phyloP scores from a whole-genome alignment of 2,888 invertebrate genomes.

The Apamea anceps region DNA sequence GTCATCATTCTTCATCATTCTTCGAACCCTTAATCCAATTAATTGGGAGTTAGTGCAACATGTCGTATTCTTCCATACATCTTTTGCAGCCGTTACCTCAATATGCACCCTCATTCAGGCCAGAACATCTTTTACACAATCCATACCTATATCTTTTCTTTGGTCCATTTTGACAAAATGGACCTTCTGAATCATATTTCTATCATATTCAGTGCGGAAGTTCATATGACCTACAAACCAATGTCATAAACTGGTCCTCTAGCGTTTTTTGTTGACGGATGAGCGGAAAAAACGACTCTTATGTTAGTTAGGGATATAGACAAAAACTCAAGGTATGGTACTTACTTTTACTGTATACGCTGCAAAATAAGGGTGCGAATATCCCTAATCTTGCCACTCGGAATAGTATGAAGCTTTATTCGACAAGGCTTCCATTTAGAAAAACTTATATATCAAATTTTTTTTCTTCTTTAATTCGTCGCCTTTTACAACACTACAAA shows the following conservation, averaged over 20 bases:
- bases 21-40: not conserved
- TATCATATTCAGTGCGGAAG: conserved; percentile 22
- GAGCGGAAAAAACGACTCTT: conserved; percentile 21
- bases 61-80: not conserved
- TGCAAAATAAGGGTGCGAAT: too few relatives aligned
- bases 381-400: not conserved
- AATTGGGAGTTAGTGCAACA: not conserved
- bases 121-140: not conserved
- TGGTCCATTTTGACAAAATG: not conserved
- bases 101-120: not conserved
- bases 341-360: not conserved
- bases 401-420: not conserved
- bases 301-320: not conserved
- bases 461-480: not conserved
- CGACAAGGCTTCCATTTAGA: too few relatives aligned
- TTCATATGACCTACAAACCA: conserved; percentile 51
- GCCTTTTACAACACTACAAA: too few relatives aligned
- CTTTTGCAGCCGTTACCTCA: not conserved
- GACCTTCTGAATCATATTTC: conserved; percentile 16
- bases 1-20: too few relatives aligned
- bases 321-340: not conserved
- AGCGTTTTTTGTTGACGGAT: conserved; percentile 39
- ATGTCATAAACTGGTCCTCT: conserved; percentile 56
- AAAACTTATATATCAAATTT: not conserved
- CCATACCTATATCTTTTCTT: not conserved